Conservation (phyloP, 2,797 vertebrate species). For the Rhinophrynus dorsalis region DNA sequence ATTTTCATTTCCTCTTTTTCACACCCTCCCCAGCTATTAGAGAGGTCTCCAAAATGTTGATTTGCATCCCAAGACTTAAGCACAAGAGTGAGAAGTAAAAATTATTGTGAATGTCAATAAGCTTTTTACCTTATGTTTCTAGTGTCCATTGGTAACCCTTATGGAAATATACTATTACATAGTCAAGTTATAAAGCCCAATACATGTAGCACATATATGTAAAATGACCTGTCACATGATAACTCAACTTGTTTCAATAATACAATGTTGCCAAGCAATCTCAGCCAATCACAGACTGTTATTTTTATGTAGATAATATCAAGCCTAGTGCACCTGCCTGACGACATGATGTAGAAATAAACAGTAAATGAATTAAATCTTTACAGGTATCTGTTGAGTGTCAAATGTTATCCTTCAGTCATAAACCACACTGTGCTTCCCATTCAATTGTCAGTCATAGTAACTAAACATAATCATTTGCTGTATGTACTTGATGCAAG, state of each 20-base stretch:
- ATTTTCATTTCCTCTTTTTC: no score
- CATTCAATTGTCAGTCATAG: constrained; percentile 77
- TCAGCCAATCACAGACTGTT: constrained; percentile 11
- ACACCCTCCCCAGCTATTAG: no score
- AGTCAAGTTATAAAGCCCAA: no score
- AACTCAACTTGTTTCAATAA: background rate
- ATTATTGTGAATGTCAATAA: no score
- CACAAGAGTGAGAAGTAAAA: no score
- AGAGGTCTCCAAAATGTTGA: no score
- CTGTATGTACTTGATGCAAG: constrained; percentile 76
- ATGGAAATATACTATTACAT: no score
- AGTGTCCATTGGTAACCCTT: no score
- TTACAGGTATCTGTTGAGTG: constrained; percentile 84
- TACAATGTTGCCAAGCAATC: background rate
- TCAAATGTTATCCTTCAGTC: constrained; percentile 73
- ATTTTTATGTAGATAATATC: constrained; percentile 56
- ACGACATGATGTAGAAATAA: constrained; percentile 62
- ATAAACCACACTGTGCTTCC: constrained; percentile 69
- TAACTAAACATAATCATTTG: constrained; percentile 77
- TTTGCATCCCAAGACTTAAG: no score
- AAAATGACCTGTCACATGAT: constrained; percentile 11
- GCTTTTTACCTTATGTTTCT: no score
- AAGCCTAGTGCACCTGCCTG: constrained; percentile 71
- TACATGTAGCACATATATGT: no score
- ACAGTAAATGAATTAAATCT: constrained; percentile 76